Base-by-base conservation (phyloP, 2,113 vertebrate species). In the Vombatus ursinus region DNA sequence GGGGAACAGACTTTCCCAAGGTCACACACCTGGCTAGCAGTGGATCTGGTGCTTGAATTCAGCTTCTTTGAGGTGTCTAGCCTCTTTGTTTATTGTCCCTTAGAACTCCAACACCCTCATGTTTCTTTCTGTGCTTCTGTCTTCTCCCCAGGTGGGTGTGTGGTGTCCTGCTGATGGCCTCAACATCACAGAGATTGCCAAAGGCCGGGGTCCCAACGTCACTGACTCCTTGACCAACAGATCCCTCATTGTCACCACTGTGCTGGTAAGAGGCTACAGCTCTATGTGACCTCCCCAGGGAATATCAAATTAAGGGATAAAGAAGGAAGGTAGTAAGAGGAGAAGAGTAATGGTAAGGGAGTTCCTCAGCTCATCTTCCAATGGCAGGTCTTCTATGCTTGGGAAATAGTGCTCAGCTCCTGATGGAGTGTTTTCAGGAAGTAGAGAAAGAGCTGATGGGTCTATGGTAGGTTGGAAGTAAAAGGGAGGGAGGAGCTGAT, bases 211-310 rank as follows among this genome's bases (percentile, higher is more conserved):
- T 61, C 99, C 99, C 77, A 99, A 99, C 8, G 99, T 99, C 98
- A 99, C 99, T 0, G 99, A 99, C 97, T 99, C 99, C 0, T 98
- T 99, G 98, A 99, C 99, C 92, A 99, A 99, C 98, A 98, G 99
- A 95, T 99, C 99, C 0, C 99, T 99, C 0, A 98, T 99, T 95
- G 99, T 99, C 98, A 99, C 99, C 98, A 99, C 99, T 0, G 99
- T 99, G 96, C 99, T 99, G 99, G 99, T 99, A 99, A 98, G 99
- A 96, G 2, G 52, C 6, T 19, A 22, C 53, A 25, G 24, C 53
- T 89, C 50, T 2, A 0, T 12, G 4, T 50, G 92, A 92, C 68
- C 37, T n/a, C 37, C 68, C 68, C 0, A 22, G 61, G 37, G 61
- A 52, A 89, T 24, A 11, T 90, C 51, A 89, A 44, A 54, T 28